Evolutionary conservation across 1,140 invertebrate species (phyloP), one percentile per base, ranked within the genome.

Genomic region (Phortica variegata): DNA sequence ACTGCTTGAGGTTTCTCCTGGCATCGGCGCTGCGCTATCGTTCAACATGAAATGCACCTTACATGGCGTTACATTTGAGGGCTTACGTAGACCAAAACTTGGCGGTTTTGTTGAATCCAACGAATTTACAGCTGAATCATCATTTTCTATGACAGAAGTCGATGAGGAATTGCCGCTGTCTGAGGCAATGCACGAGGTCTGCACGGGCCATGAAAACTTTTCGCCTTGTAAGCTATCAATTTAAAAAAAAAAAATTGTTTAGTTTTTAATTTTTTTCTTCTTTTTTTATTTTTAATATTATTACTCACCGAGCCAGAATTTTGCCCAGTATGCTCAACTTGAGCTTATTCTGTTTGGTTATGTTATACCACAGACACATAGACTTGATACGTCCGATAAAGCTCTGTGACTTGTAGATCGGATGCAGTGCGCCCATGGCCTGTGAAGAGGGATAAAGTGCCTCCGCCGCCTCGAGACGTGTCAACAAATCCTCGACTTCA

Each of bases 281-380:
- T n/a, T n/a, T n/a, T n/a, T n/a, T n/a, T n/a, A n/a, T n/a, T n/a
- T n/a, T n/a, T n/a, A 32, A 8, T 15, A n/a, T n/a, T n/a, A 4
- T 7, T 17, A 39, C 34, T 20, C 81, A 77, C 47, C 84, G 77
- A 54, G 82, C 81, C 15, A 93, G 65, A 29, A 92, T 82, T 75
- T 86, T 86, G 1, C 88, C 88, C 45, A 95, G 70, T 49, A 90
- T 86, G 55, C 87, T 78, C 34, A 95, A 76, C 68, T 90, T 92
- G 17, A 93, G 79, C 52, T 88, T 83, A 73, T 91, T 85, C 65
- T 92, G 87, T 66, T 83, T 84, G 0, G 88, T 92, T 75, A 92
- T 88, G 73, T 94, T 96, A 65, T 89, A 90, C 91, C 91, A 96
- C 3, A 93, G 78, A 68, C 88, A 91, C 80, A 96, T 86, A 4